Evolutionary conservation across 2,888 invertebrate genomes (phyloP), one percentile per base, ranked within the genome.

Genomic region (Drosophila recens): DNA sequence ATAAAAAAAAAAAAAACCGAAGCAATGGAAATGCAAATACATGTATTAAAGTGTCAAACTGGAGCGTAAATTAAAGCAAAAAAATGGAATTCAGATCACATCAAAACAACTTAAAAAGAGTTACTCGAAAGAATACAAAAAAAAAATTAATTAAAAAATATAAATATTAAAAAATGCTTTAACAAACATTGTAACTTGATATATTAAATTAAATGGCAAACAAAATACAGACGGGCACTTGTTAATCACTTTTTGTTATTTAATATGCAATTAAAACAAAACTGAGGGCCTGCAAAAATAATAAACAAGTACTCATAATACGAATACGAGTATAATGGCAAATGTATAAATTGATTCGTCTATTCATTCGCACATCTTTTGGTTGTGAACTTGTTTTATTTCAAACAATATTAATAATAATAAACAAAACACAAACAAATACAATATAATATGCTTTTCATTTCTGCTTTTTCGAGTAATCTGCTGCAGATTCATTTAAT

Each of bases 351-450:
- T 75, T 80, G 77, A 89, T 89, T 85, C 72, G 77, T 75, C 78
- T 77, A 79, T 82, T 87, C 82, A 88, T 79, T 87, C 75, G 72
- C 88, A 87, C 76, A 71, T 81, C 79, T 74, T 87, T 87, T 68
- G 88, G 85, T 75, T 89, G 82, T 77, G 75, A 82, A 85, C 73
- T 76, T 73, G 59, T 81, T 78, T 80, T 67, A 66, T 78, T 81
- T 46, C 36, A 68, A 66, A 68, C 66, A 71, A 63, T 43, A 66
- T 59, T 64, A 61, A 72, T 43, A 72, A 53, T 38, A 58, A 61
- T 54, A 67, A 64, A 56, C 36, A 52, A 63, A 67, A 73, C 33
- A 59, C 71, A 62, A 64, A 52, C 58, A 64, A 64, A 56, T 62
- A 61, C 9, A 72, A 63, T 46, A 40, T 34, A 51, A 51, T 61